Evolutionary conservation across 1,140 invertebrate species (phyloP).

Genomic region (Dreissena rostriformis): DNA sequence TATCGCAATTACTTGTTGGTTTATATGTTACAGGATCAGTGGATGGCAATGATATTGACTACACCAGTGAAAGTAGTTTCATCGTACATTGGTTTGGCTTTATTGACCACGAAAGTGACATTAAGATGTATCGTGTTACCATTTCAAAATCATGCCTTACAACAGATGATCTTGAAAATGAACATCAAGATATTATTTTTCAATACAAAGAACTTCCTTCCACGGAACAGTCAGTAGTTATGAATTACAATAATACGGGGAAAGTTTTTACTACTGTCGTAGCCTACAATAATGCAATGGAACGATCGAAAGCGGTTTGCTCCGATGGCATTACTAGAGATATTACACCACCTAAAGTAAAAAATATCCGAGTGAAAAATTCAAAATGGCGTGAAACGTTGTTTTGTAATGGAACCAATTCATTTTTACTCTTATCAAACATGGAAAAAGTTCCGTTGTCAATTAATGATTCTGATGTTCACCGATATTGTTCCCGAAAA

Average conservation of each 20-base stretch:
- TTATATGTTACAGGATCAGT: conserved; percentile 12
- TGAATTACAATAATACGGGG: conserved; percentile 37
- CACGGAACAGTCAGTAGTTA: conserved; percentile 4
- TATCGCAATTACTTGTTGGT: not conserved
- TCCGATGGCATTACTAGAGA: conserved; percentile 64
- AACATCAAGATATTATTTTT: not conserved
- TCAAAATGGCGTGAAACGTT: conserved; percentile 28
- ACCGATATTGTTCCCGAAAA: not conserved
- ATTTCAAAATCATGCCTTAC: conserved; percentile 46
- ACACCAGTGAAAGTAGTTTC: conserved; percentile 52
- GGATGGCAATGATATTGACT: conserved; percentile 60
- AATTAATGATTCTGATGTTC: not conserved
- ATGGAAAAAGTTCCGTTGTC: not conserved
- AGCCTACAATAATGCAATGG: conserved; percentile 64
- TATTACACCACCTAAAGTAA: conserved; percentile 28
- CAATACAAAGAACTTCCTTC: not conserved
- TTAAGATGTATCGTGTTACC: conserved; percentile 58
- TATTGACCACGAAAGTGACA: conserved; percentile 66
- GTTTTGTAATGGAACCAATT: conserved; percentile 22
- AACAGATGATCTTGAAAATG: conserved; percentile 24
- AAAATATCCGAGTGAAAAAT: conserved; percentile 46
- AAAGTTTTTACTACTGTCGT: conserved; percentile 47
- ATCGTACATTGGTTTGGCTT: conserved; percentile 64
- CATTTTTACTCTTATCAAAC: conserved; percentile 51
- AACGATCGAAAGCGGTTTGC: conserved; percentile 57